Evolutionary conservation across 1,140 invertebrate species (phyloP), one percentile per base, ranked within the genome.

Genomic region (Pissodes strobi): DNA sequence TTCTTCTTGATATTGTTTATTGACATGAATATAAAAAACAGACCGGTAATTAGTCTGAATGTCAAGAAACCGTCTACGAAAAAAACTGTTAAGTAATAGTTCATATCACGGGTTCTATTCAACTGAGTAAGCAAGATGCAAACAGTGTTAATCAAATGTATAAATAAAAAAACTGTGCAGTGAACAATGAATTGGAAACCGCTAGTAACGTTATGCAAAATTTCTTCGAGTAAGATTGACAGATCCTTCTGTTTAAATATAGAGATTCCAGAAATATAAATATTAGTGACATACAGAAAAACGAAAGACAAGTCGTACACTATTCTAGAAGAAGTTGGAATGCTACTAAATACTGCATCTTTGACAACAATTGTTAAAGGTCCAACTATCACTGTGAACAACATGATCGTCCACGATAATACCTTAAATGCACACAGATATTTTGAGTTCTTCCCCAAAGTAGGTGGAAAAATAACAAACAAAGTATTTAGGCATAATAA

Each of bases 201-300:
- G 5, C 9, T 17, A 17, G 6, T 39, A 9, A 56, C 22, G 18
- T 56, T 13, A 1, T 23, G n/a, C n/a, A 41, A 22, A 18, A 56
- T n/a, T 1, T 22, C 10, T 41, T 39, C 19, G 13, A 56, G 8
- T 19, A 41, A 17, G 4, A 22, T 22, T 4, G 34, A 12, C 4
- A 56, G n/a, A 4, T 56, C n/a, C 12, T 41, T 18, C 0, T 23
- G 15, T 23, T 25, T 56, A 18, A 39, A 22, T n/a, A n/a, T n/a
- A n/a, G n/a, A n/a, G n/a, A n/a, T n/a, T n/a, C 5, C 12, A n/a
- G 55, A 57, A 18, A 57, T 6, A 30, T 57, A 57, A 8, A 57
- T 27, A 17, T 57, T 57, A 8, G 55, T 57, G 4, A 45, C 8
- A 19, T 25, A 57, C 19, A 57, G 10, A 17, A 57, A 9, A 15